A percentile compares a stretch with the other conserved stretches of the same genome.
These are phyloP conservation scores for Fringilla coelebs DNA, from an alignment of 2,797 vertebrate species.

Conservation along the genomic window DNA sequence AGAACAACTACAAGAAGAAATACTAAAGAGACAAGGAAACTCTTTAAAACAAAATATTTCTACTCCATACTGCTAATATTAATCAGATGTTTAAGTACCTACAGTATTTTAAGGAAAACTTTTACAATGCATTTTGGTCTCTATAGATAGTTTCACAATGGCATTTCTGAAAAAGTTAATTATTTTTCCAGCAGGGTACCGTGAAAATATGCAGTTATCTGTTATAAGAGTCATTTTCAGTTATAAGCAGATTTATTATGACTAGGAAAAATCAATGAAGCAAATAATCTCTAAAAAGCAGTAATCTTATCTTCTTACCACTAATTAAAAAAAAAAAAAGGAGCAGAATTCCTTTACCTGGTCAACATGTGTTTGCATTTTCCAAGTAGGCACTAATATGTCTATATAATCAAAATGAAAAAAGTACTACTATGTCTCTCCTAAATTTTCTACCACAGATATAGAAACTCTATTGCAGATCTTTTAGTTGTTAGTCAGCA, in stretches of 20 bases:
- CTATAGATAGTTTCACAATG: not conserved
- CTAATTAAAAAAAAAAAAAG: not conserved
- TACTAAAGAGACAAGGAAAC: not conserved
- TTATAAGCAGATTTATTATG: not conserved
- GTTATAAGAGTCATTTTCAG: not conserved
- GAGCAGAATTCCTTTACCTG: not conserved
- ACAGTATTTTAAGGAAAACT: not conserved
- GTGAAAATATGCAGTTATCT: not conserved
- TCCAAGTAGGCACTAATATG: not conserved
- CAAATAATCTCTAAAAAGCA: not conserved
- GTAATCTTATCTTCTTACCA: not conserved
- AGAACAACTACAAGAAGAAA: not conserved
- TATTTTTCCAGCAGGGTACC: not conserved
- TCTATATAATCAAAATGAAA: not conserved
- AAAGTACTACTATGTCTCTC: not conserved
- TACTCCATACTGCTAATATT: not conserved
- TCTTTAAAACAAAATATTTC: not conserved
- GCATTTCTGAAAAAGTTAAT: not conserved
- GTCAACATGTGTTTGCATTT: not conserved
- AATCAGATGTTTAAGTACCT: not conserved
- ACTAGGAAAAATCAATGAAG: not conserved
- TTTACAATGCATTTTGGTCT: not conserved
- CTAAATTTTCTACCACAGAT: not conserved
- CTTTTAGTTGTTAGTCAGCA: not conserved
- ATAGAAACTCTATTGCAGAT: not conserved